Percentiles rank a stretch among this genome's conserved stretches.
These are phyloP conservation scores for Corythoichthys haematopterus DNA, from an alignment of 2,113 vertebrate species.

Conservation along the genomic window DNA sequence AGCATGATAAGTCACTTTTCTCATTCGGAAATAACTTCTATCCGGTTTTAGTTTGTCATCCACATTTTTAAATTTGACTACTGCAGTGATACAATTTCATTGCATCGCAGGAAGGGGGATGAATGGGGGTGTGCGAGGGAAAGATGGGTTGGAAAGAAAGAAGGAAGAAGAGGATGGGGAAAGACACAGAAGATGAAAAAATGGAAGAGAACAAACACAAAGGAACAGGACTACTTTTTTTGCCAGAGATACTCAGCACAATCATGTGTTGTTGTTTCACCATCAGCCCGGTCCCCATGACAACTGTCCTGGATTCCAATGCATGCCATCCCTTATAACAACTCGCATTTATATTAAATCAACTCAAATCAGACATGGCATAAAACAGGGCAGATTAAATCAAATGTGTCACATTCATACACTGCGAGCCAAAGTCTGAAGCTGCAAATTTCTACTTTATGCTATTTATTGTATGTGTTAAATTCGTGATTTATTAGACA, in stretches of 20 bases:
- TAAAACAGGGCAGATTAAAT: constrained; percentile 23
- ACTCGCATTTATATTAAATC: constrained; percentile 61
- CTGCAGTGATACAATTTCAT: constrained; percentile 60
- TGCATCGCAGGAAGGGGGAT: constrained; percentile 16
- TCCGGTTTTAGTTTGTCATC: constrained; percentile 66
- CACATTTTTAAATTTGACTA: constrained; percentile 64
- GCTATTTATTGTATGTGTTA: neutral
- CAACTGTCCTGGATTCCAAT: constrained; percentile 67
- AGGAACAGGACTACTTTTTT: constrained; percentile 62
- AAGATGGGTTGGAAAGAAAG: constrained; percentile 16
- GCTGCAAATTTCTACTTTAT: neutral
- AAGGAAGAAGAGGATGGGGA: constrained; percentile 1
- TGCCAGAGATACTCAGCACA: constrained; percentile 58
- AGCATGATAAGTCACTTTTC: constrained; percentile 68
- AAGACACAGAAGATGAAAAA: constrained; percentile 8
- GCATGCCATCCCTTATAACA: constrained; percentile 40
- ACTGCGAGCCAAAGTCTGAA: neutral
- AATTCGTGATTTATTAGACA: neutral
- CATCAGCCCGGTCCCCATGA: constrained; percentile 58
- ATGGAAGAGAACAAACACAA: constrained; percentile 42
- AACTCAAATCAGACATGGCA: constrained; percentile 37
- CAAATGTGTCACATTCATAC: constrained; percentile 1
- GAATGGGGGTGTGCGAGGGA: constrained; percentile 4
- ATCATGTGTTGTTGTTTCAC: constrained; percentile 65
- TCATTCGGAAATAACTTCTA: constrained; percentile 54